Base-by-base conservation (phyloP, 2,113 vertebrate species). In the Neotragus moschatus region DNA sequence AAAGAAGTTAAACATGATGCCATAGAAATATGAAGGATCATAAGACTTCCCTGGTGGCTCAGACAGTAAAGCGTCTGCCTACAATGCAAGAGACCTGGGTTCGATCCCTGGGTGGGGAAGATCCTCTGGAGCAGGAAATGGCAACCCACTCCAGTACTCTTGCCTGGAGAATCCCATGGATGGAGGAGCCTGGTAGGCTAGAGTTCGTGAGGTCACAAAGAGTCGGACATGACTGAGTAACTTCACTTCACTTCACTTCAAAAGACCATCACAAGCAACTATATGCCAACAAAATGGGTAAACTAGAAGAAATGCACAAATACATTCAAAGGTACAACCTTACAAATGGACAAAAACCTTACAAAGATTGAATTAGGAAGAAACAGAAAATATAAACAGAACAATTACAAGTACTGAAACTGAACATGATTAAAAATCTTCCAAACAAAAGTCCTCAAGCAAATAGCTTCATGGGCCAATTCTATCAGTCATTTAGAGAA, bases 181-280 rank as follows among this genome's bases (percentile, higher is more conserved):
- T 61, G 28, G 28, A 61, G 60, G 60, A 61, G 28, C 28, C 28
- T 61, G 28, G 28, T 30, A 1, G 6, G 60, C 28, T 61, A 30
- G 2, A 15, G 13, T 61, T 61, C 28, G 30, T 61, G 28, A 15
- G 13, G 28, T 30, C 6, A 2, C 60, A 61, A 60, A 30, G 28
- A 61, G 60, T 61, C 1, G 0, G 60, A 61, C 28, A 61, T 0
- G 6, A 15, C 28, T 61, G 13, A 61, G 28, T 0, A 1, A 61
- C 58, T 30, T 61, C 58, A 58, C 60, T 15, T 61, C 60, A 60
- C 23, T 26, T 56, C 56, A 58, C 60, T 15, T 61, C 60, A 61
- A 15, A 43, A 79, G 26, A 30, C 43, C 45, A 79, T 28, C 26
- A 47, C 26, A 79, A 30, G 7, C 73, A 77, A 77, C 73, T 77